phyloP scores from a whole-genome alignment of 2,113 vertebrate genomes.

The Toxostoma redivivum region DNA sequence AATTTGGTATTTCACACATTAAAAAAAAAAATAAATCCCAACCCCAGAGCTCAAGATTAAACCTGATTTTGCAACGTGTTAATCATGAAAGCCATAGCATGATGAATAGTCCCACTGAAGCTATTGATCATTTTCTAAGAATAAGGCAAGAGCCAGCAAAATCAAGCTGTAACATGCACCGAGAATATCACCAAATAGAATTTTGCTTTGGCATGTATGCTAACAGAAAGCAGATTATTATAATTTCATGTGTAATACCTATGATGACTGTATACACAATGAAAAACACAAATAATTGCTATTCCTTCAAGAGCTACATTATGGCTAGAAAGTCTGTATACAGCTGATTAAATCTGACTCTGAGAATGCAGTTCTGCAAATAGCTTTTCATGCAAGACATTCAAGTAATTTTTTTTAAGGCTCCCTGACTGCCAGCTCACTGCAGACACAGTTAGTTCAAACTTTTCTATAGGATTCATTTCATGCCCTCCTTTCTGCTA shows the following conservation, averaged over 20 bases:
- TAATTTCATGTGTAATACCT: not conserved
- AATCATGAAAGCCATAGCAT: not conserved
- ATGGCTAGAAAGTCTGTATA: not conserved
- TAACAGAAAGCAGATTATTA: slow-evolving; percentile 3
- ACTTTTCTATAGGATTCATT: slow-evolving; percentile 50
- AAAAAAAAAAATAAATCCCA: not conserved
- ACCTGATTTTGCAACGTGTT: not conserved
- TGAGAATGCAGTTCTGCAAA: not conserved
- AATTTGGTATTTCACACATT: not conserved
- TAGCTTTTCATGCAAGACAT: not conserved
- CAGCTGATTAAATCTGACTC: not conserved
- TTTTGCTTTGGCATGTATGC: not conserved
- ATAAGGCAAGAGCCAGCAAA: slow-evolving; percentile 1
- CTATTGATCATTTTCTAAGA: not conserved
- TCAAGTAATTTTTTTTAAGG: not conserved
- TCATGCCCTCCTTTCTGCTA: slow-evolving; percentile 33
- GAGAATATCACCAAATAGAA: not conserved
- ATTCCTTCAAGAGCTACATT: not conserved
- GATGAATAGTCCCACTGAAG: not conserved
- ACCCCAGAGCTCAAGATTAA: not conserved
- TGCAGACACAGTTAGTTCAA: not conserved
- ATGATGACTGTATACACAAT: not conserved
- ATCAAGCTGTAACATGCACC: not conserved
- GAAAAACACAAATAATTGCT: not conserved
- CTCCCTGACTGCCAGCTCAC: not conserved